phyloP scores from a whole-genome alignment of 2,888 invertebrate genomes.

The Oligia fasciuncula region DNA sequence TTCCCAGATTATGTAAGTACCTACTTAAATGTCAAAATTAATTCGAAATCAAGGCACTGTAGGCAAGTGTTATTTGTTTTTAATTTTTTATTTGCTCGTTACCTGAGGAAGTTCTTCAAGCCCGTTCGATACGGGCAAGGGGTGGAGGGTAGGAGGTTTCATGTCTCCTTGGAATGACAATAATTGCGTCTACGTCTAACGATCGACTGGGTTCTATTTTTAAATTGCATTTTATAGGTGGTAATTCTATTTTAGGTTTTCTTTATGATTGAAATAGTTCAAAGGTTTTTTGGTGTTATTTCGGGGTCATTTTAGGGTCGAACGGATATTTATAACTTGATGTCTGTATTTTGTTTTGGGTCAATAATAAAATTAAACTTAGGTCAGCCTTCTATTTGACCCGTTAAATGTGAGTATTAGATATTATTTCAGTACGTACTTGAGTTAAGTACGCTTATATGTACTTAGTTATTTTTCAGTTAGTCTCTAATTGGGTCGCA shows the following conservation, averaged over 20 bases:
- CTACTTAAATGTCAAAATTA: not conserved
- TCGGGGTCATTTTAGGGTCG: not conserved
- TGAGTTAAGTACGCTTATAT: not conserved
- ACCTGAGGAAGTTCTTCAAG: not conserved
- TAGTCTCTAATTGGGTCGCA: slow-evolving; percentile 3
- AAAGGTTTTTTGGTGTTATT: not conserved
- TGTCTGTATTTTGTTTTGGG: not conserved
- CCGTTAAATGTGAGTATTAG: not conserved
- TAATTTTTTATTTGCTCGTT: not conserved
- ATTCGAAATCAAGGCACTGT: not conserved
- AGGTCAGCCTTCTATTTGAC: not conserved
- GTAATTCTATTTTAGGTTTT: slow-evolving; percentile 1
- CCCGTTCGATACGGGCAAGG: slow-evolving; percentile 11
- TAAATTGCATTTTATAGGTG: slow-evolving; percentile 36
- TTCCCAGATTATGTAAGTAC: not conserved
- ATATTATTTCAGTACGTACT: not conserved
- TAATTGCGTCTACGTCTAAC: slow-evolving; percentile 62
- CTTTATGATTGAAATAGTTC: slow-evolving; percentile 3
- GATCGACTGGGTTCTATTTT: slow-evolving; percentile 61
- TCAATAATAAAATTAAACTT: not conserved
- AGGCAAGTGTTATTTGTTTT: too few species aligned
- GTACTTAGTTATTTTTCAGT: slow-evolving; percentile 1
- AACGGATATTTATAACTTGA: not conserved
- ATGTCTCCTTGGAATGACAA: slow-evolving; percentile 55
- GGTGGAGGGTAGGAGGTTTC: slow-evolving; percentile 49